phyloP scores from a whole-genome alignment of 2,888 invertebrate genomes.

The Erpobdella octoculata region DNA sequence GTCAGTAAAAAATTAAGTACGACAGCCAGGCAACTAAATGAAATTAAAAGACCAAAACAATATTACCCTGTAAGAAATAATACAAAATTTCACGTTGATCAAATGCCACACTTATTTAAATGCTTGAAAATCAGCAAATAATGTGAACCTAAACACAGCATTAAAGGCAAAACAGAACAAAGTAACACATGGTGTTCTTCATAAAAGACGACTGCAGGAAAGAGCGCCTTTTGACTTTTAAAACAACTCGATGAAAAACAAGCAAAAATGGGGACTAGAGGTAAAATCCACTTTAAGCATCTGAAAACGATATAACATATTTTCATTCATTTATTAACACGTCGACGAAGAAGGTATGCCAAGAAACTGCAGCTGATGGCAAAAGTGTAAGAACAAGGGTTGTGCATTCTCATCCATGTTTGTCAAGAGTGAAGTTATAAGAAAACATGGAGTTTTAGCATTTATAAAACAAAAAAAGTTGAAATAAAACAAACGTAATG shows the following conservation, averaged over 20 bases:
- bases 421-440: too few relatives aligned
- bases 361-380: too few relatives aligned
- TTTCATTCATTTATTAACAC: too few relatives aligned
- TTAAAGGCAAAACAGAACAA: conserved; percentile 6
- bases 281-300: not conserved
- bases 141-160: not conserved
- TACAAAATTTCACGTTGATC: conserved; percentile 7
- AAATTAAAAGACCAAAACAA: conserved; percentile 1
- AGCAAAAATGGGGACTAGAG: not conserved
- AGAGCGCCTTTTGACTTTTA: not conserved
- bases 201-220: conserved; percentile 6
- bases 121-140: not conserved
- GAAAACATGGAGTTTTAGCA: too few relatives aligned
- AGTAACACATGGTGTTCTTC: not conserved
- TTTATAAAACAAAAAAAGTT: too few relatives aligned
- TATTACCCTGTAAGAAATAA: conserved; percentile 21
- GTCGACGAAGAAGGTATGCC: too few relatives aligned
- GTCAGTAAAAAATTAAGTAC: conserved; percentile 1
- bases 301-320: not conserved
- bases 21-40: not conserved
- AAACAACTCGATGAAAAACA: not conserved
- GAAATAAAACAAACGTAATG: too few relatives aligned
- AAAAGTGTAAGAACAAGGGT: too few relatives aligned
- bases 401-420: too few relatives aligned
- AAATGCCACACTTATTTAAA: not conserved